phyloP scores from a whole-genome alignment of 1,140 invertebrate genomes.

The Choristoneura fumiferana region DNA sequence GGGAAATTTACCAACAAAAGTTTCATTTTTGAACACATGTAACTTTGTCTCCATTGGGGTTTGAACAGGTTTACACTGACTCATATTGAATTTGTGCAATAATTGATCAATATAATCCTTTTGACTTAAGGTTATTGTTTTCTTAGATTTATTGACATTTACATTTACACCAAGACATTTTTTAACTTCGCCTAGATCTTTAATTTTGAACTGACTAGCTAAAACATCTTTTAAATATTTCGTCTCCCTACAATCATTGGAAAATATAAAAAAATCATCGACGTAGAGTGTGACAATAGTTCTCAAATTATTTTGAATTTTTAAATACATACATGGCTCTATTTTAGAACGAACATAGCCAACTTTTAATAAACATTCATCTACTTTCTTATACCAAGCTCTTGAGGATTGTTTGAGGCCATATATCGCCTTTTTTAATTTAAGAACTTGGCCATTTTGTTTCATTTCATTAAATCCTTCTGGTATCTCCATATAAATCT shows the following conservation, averaged over 20 bases:
- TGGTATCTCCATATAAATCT: neutral
- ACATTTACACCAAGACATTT: no score
- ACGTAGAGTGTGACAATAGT: conserved; percentile 22
- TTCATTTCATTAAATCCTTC: no score
- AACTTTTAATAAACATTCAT: conserved; percentile 22
- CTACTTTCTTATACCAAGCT: conserved; percentile 1
- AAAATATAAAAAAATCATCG: conserved; percentile 7
- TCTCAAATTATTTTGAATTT: conserved; percentile 25
- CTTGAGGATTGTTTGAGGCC: neutral
- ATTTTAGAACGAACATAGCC: conserved; percentile 32
- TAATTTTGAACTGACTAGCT: no score
- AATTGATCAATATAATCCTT: no score
- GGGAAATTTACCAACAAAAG: no score
- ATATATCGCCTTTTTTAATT: conserved; percentile 2
- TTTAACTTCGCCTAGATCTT: no score
- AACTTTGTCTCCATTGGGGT: no score
- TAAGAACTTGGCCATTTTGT: neutral
- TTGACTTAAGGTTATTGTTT: no score
- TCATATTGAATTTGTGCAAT: no score
- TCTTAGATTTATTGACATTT: no score
- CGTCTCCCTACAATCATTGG: conserved; percentile 14
- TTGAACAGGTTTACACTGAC: no score
- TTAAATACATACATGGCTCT: conserved; percentile 39
- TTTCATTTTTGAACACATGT: no score
- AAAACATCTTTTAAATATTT: neutral